Percentiles rank a stretch among this genome's conserved stretches.
phyloP scores from a whole-genome alignment of 1,140 invertebrate species.

The Lerema accius region DNA sequence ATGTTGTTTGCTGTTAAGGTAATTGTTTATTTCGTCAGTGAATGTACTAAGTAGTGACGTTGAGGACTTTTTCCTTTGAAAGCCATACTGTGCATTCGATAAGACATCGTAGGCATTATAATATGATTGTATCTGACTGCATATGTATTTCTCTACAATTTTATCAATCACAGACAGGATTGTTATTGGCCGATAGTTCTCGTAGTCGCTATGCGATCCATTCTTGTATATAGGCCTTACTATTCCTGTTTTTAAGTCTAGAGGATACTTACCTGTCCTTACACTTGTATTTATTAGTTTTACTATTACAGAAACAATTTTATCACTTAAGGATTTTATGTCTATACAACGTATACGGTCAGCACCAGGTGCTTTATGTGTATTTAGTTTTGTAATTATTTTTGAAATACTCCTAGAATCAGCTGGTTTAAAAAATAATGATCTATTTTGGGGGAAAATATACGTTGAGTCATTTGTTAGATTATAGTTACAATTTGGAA shows the following conservation, averaged over 20 bases:
- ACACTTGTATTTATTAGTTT: constrained; percentile 39
- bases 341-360: constrained; percentile 38
- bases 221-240: constrained; percentile 42
- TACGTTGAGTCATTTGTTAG: neutral
- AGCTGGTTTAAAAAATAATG: constrained; percentile 16
- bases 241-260: constrained; percentile 28
- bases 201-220: constrained; percentile 1
- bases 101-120: neutral
- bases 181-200: constrained; percentile 12
- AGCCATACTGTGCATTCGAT: constrained; percentile 11
- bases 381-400: constrained; percentile 14
- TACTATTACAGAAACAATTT: constrained; percentile 17
- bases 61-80: constrained; percentile 21
- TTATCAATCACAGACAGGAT: too few species aligned
- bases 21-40: constrained; percentile 30
- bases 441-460: constrained; percentile 3
- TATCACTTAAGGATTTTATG: constrained; percentile 30
- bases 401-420: neutral
- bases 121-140: neutral
- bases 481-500: neutral
- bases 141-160: too few species aligned
- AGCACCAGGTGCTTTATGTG: constrained; percentile 28
- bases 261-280: constrained; percentile 18
- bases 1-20: constrained; percentile 30
- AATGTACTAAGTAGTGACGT: constrained; percentile 19